These are phyloP conservation scores for Ptychoptera albimana DNA, from an alignment of 2,888 invertebrate species.

Conservation along the genomic window DNA sequence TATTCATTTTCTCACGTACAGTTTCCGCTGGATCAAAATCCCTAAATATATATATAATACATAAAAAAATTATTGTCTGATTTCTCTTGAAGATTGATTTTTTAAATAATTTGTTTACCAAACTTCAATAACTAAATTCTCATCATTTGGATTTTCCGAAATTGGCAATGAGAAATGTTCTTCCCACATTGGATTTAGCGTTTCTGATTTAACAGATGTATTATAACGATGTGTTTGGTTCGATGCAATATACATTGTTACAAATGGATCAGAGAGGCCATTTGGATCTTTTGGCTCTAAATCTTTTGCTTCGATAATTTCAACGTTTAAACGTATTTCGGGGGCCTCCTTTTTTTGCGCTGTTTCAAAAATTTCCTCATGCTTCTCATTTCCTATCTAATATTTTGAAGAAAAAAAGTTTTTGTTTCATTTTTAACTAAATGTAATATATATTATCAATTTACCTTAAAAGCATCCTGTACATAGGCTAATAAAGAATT, in stretches of 20 bases:
- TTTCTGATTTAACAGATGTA: conserved; percentile 80
- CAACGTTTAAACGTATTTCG: conserved; percentile 67
- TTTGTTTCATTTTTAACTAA: background rate
- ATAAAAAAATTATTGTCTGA: conserved; percentile 4
- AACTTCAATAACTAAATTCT: conserved; percentile 63
- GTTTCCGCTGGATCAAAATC: conserved; percentile 86
- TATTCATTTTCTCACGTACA: conserved; percentile 72
- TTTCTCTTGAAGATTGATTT: background rate
- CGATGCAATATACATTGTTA: conserved; percentile 74
- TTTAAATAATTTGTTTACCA: conserved; percentile 41
- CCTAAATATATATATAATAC: conserved; percentile 30
- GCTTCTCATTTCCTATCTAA: conserved; percentile 59
- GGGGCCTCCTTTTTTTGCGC: conserved; percentile 70
- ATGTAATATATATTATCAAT: background rate
- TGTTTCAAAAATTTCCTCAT: conserved; percentile 49
- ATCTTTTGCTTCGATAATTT: conserved; percentile 76
- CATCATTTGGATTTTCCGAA: conserved; percentile 50
- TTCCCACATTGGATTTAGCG: conserved; percentile 88
- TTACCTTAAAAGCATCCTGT: conserved; percentile 51
- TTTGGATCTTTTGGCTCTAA: conserved; percentile 72
- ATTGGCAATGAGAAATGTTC: conserved; percentile 93
- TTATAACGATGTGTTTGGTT: conserved; percentile 64
- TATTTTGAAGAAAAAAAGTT: conserved; percentile 10
- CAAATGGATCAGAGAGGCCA: conserved; percentile 95
- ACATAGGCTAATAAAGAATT: conserved; percentile 55